Evolutionary conservation across 2,888 invertebrate genomes (phyloP), one percentile per base, ranked within the genome.

Genomic region (Calliopum simillimum): DNA sequence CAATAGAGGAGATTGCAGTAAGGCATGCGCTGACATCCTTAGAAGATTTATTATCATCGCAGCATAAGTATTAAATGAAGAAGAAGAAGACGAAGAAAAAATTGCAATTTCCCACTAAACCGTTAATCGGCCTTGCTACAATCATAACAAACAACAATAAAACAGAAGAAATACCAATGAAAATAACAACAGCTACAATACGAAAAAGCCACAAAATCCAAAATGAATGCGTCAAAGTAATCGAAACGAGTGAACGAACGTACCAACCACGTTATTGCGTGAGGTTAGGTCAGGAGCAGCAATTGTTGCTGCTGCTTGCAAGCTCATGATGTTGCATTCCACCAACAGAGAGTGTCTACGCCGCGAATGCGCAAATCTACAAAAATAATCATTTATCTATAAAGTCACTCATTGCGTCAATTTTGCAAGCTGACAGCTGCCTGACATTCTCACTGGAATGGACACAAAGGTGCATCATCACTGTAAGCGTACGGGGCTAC

Each of bases 161-260:
- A 72, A 69, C 72, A 78, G 71, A 75, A 76, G 77, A 73, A 80
- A 76, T 75, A 76, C 73, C 72, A 72, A 75, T 61, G 55, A 66
- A 59, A 63, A 56, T 46, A 56, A 41, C 41, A 63, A 80, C 80
- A 76, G 79, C 76, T 78, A 76, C 78, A 77, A 77, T 75, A 78
- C 77, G 78, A 76, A 25, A 51, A 63, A 63, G 63, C 62, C 63
- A 67, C 68, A 62, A 63, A 53, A 56, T 51, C n/a, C 58, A 68
- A 55, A n/a, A 66, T 77, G 55, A 61, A 79, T 76, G 67, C 75
- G 73, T 74, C 70, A 74, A 33, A 13, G 5, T 6, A 71, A 58
- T 62, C 41, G 65, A 53, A 69, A 44, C 25, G 47, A 23, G 4
- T 13, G 64, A 49, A n/a, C n/a, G n/a, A n/a, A n/a, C n/a, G n/a